Percentiles rank a stretch among this genome's conserved stretches.
These are phyloP conservation scores for Vannuccia rotundouncinata DNA, from an alignment of 2,888 invertebrate species.

Conservation along the genomic window DNA sequence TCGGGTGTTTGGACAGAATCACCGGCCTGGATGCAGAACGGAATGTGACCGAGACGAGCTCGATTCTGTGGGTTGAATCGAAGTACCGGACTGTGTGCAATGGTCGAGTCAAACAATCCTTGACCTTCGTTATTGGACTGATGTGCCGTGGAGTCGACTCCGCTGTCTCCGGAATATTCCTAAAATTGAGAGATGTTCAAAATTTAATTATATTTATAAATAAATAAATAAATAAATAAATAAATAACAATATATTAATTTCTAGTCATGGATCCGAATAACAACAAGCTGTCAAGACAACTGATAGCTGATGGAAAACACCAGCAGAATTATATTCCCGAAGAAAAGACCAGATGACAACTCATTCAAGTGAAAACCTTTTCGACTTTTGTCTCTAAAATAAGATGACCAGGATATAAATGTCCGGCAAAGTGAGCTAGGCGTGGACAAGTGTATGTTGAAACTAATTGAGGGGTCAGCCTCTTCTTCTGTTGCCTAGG, in stretches of 20 bases:
- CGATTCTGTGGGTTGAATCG: neutral
- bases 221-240: neutral
- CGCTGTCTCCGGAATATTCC: conserved; percentile 11
- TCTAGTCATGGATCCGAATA: neutral
- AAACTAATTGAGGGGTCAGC: conserved; percentile 20
- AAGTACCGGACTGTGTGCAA: neutral
- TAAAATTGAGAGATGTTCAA: neutral
- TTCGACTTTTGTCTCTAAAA: neutral
- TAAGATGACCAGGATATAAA: neutral
- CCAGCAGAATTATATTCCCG: neutral
- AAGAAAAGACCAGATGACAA: neutral
- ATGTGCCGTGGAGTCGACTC: neutral
- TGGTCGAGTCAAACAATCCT: neutral
- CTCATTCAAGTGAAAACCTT: neutral
- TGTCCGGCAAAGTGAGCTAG: neutral
- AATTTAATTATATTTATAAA: neutral
- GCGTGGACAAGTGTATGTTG: conserved; percentile 23
- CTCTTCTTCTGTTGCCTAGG: conserved; percentile 4
- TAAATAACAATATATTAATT: neutral
- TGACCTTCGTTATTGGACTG: neutral
- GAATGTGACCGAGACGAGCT: neutral
- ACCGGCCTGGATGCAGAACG: neutral
- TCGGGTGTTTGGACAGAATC: neutral
- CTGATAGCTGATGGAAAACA: neutral
- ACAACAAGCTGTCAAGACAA: neutral